A percentile compares a stretch with the other conserved stretches of the same genome.
These are phyloP conservation scores for Xyliphius kryptos DNA, from an alignment of 2,113 vertebrate genomes.

Conservation along the genomic window DNA sequence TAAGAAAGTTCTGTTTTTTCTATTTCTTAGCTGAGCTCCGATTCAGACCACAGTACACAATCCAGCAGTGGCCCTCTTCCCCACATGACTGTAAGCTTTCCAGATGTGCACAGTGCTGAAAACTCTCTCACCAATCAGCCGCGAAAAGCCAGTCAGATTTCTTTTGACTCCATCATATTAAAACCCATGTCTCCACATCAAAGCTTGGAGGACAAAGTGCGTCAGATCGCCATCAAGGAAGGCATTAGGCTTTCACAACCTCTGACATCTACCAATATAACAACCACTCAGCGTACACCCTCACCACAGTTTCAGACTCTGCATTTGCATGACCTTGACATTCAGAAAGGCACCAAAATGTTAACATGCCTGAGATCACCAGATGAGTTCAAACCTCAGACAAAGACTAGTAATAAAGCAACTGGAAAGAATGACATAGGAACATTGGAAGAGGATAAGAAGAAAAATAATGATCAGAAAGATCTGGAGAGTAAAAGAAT, in stretches of 20 bases:
- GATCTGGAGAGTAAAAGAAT: neutral
- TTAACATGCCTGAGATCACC: neutral
- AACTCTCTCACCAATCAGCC: conserved; percentile 29
- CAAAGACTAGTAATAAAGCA: neutral
- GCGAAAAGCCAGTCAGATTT: conserved; percentile 9
- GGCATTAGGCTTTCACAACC: conserved; percentile 43
- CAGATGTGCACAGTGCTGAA: conserved; percentile 8
- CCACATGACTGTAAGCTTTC: conserved; percentile 3
- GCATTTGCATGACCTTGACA: conserved; percentile 7
- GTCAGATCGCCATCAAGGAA: conserved; percentile 52
- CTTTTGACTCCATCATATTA: conserved; percentile 4
- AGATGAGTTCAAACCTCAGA: neutral
- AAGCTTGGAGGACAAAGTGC: conserved; percentile 33
- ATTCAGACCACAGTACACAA: conserved; percentile 55
- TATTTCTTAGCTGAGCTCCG: conserved; percentile 55
- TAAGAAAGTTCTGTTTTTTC: neutral
- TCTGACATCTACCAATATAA: conserved; percentile 61
- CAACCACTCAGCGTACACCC: conserved; percentile 54
- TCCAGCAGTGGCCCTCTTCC: conserved; percentile 40
- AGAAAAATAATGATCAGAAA: neutral
- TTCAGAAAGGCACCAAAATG: conserved; percentile 12
- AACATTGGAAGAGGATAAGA: neutral
- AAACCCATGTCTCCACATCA: neutral
- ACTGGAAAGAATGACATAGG: conserved; percentile 9
- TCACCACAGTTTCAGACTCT: conserved; percentile 44